phyloP scores from a whole-genome alignment of 2,797 vertebrate species.

The Rhinogobio ventralis region DNA sequence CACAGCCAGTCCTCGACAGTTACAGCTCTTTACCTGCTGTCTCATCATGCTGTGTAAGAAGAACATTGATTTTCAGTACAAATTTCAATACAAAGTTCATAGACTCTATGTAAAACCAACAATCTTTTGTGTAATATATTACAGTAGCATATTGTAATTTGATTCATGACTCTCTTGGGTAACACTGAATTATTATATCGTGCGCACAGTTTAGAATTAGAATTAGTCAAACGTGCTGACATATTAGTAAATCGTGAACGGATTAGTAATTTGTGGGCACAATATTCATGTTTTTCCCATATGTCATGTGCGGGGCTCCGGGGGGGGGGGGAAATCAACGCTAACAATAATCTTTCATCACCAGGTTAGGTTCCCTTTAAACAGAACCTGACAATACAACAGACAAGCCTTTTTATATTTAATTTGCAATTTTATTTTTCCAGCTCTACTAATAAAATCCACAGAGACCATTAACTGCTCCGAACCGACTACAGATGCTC shows the following conservation, averaged over 20 bases:
- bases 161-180: background rate
- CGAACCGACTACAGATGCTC: constrained; percentile 7
- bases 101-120: background rate
- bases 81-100: background rate
- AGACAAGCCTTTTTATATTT: background rate
- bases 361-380: background rate
- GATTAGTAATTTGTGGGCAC: background rate
- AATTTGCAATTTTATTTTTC: background rate
- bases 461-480: constrained; percentile 46
- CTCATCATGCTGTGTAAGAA: constrained; percentile 10
- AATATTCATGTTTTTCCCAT: background rate
- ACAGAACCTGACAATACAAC: background rate
- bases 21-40: background rate
- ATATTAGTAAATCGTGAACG: background rate
- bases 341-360: no score
- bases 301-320: background rate
- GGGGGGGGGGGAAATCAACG: no score
- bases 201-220: background rate
- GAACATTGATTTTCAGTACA: background rate
- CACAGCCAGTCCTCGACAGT: background rate
- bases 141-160: background rate
- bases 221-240: background rate
- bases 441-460: background rate
- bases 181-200: background rate
- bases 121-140: background rate